A percentile compares a stretch with the other conserved stretches of the same genome.
phyloP scores from a whole-genome alignment of 1,140 invertebrate genomes.

The Aethina tumida region DNA sequence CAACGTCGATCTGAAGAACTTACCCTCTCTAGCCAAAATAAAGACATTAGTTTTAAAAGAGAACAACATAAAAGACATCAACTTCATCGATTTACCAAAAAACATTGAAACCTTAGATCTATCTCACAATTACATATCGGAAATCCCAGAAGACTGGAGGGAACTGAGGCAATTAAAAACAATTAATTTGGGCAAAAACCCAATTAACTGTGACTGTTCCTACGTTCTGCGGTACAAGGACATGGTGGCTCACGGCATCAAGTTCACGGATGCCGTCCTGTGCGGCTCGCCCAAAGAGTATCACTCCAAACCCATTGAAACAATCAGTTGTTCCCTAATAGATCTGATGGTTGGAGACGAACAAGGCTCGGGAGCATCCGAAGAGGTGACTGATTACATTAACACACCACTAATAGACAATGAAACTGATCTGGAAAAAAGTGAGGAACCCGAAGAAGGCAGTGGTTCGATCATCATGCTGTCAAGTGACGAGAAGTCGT shows the following conservation, averaged over 20 bases:
- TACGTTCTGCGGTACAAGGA: conserved; percentile 45
- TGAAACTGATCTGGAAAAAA: conserved; percentile 14
- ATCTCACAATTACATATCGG: conserved; percentile 46
- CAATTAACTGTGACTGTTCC: conserved; percentile 48
- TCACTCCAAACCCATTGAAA: conserved; percentile 41
- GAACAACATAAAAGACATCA: conserved; percentile 43
- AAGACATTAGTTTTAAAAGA: conserved; percentile 46
- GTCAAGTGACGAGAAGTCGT: conserved; percentile 45
- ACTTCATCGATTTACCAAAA: conserved; percentile 42
- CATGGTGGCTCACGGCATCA: conserved; percentile 39
- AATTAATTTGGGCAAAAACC: conserved; percentile 46
- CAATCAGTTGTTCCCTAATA: conserved; percentile 37
- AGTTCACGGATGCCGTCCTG: conserved; percentile 41
- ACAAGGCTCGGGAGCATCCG: conserved; percentile 16
- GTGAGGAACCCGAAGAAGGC: conserved; percentile 30
- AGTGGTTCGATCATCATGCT: conserved; percentile 34
- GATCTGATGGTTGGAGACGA: conserved; percentile 20
- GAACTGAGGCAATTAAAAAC: conserved; percentile 42
- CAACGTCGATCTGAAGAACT: conserved; percentile 43
- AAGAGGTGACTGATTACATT: conserved; percentile 10
- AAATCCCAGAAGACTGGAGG: conserved; percentile 44
- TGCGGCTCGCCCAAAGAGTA: conserved; percentile 42
- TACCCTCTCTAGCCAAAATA: conserved; percentile 44
- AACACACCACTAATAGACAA: conserved; percentile 5
- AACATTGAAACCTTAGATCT: conserved; percentile 50